Conservation (phyloP, 2,797 vertebrate genomes). For the Cuculus canorus region DNA sequence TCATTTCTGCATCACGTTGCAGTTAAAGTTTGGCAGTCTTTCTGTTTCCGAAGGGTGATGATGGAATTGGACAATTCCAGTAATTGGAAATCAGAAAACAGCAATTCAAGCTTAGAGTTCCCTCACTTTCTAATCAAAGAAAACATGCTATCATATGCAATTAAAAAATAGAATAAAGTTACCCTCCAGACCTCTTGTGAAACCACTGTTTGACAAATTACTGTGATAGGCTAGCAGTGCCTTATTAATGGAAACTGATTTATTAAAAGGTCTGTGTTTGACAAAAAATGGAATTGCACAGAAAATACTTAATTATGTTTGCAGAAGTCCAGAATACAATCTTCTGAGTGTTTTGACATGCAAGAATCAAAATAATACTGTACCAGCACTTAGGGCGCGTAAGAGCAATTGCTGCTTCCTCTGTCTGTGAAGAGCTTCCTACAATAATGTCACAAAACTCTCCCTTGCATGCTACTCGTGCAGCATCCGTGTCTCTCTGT, state of each 20-base stretch:
- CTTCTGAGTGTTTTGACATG: background rate
- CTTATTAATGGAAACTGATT: background rate
- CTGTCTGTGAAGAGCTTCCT: background rate
- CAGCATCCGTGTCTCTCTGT: background rate
- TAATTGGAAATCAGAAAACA: background rate
- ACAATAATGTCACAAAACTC: background rate
- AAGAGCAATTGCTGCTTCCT: background rate
- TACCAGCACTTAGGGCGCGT: background rate
- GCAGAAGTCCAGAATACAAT: background rate
- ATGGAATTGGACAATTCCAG: background rate
- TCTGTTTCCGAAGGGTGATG: background rate
- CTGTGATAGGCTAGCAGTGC: background rate
- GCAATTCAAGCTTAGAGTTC: background rate
- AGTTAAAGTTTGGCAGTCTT: slow-evolving; percentile 51
- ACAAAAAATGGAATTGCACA: background rate
- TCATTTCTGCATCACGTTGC: slow-evolving; percentile 54
- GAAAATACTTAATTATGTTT: background rate
- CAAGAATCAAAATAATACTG: background rate
- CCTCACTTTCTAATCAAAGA: background rate
- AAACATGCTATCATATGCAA: background rate
- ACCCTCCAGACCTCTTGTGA: accelerated
- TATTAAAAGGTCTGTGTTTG: background rate
- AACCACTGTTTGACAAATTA: background rate
- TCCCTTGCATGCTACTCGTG: background rate
- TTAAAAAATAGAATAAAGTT: background rate